phyloP scores from a whole-genome alignment of 2,888 invertebrate species.

The Philereme vetulata region DNA sequence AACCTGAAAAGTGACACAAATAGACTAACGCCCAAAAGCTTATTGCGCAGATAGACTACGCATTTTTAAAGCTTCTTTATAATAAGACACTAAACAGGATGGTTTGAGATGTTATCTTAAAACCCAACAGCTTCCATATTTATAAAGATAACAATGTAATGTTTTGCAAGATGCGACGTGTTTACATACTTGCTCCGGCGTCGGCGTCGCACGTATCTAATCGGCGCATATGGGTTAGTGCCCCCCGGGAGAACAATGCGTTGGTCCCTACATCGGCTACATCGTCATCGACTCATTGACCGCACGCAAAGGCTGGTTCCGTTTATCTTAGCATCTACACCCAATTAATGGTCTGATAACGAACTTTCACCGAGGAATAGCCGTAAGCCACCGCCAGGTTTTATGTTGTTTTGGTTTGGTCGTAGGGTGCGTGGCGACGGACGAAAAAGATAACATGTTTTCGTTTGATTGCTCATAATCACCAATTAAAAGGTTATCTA shows the following conservation, averaged over 20 bases:
- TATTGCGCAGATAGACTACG: slow-evolving; percentile 12
- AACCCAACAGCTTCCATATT: slow-evolving; percentile 30
- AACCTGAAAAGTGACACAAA: slow-evolving; percentile 14
- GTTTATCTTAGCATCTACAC: slow-evolving; percentile 34
- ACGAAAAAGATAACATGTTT: slow-evolving; percentile 21
- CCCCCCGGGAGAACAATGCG: slow-evolving; percentile 82
- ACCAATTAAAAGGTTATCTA: slow-evolving; percentile 26
- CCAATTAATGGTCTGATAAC: slow-evolving; percentile 34
- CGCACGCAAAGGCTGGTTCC: slow-evolving; percentile 34
- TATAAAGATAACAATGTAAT: slow-evolving; percentile 45
- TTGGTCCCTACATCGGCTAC: slow-evolving; percentile 66
- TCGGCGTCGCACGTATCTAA: slow-evolving; percentile 70
- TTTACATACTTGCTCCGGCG: slow-evolving; percentile 55
- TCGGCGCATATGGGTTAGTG: slow-evolving; percentile 79
- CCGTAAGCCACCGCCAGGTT: slow-evolving; percentile 20
- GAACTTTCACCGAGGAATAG: slow-evolving; percentile 26
- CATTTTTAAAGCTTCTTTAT: neutral
- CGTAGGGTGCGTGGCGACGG: slow-evolving; percentile 29
- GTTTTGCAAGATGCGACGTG: slow-evolving; percentile 50
- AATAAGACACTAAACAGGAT: slow-evolving; percentile 8
- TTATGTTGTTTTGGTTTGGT: slow-evolving; percentile 29
- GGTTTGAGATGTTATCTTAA: slow-evolving; percentile 20
- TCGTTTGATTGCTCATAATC: slow-evolving; percentile 31
- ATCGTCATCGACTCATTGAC: slow-evolving; percentile 40
- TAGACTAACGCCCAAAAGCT: slow-evolving; percentile 10